These are phyloP conservation scores for Tangara arthus DNA, from an alignment of 2,797 vertebrate genomes.

Conservation along the genomic window DNA sequence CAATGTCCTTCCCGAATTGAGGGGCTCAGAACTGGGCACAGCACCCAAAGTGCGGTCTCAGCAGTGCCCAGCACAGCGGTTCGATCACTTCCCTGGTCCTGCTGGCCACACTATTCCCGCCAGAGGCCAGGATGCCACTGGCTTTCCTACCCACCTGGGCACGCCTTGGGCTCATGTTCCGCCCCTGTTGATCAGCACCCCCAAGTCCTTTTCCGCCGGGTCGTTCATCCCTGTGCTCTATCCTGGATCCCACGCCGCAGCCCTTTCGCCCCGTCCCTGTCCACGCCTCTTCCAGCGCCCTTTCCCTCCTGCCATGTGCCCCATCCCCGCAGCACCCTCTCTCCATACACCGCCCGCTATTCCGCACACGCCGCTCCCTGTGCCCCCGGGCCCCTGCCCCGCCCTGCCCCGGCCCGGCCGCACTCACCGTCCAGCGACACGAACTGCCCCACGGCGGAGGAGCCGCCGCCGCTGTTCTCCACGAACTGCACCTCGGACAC, in stretches of 20 bases:
- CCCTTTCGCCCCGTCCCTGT: background rate
- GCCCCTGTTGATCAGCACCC: background rate
- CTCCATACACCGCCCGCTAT: background rate
- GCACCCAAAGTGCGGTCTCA: background rate
- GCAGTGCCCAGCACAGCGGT: background rate
- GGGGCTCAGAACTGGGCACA: background rate
- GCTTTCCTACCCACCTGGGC: background rate
- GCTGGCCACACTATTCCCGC: background rate
- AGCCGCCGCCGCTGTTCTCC: conserved; percentile 91
- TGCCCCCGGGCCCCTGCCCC: background rate
- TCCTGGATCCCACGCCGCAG: background rate
- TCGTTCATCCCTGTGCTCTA: background rate
- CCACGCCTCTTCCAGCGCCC: background rate
- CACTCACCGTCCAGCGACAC: conserved; percentile 90
- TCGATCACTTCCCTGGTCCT: background rate
- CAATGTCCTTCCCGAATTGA: fast-evolving
- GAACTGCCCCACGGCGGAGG: conserved; percentile 93
- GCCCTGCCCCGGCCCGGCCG: background rate
- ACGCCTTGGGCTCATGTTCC: background rate
- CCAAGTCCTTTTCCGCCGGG: background rate
- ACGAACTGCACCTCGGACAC: conserved; percentile 97
- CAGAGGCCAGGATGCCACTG: background rate
- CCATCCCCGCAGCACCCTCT: background rate
- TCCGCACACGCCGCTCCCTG: background rate
- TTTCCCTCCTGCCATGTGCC: background rate